Base-by-base conservation (phyloP, 2,888 invertebrate species). In the Atherix ibis region DNA sequence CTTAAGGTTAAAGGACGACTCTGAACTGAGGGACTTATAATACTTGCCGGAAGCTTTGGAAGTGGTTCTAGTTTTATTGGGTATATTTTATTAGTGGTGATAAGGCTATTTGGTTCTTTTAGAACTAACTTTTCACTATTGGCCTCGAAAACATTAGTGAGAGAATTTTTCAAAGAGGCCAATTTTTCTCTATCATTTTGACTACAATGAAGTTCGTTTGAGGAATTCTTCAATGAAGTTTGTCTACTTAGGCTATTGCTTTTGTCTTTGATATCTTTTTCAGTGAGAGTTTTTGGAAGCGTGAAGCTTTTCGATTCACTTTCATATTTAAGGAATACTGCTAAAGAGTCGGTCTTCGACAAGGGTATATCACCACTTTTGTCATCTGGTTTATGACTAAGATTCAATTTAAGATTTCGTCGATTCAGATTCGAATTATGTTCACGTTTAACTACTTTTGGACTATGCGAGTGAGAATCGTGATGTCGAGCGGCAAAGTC, bases 231-330 rank as follows among this genome's bases (percentile, higher is more conserved):
- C 15, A 22, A 25, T 5, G 58, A 57, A 25, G 59, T 56, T 41
- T 60, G 60, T 40, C 59, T 62, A 37, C 57, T 62, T 12, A 62
- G 43, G 17, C 46, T 56, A 40, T 53, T 53, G 41, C 55, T 59
- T 42, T 62, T 58, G 22, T 62, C 62, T 40, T 62, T 62, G 1
- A 58, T 46, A 34, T 62, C 61, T 42, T 61, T 55, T 13, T 43
- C 44, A 1, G 41, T 39, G n/a, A 45, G 17, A 10, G 33, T 19
- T 16, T n/a, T 19, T 14, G 35, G 27, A 5, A 28, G 32, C 6
- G 26, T 32, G 17, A 24, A 12, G 3, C 18, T 27, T 28, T 35
- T 39, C 5, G 39, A 15, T 36, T 61, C 61, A 33, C 55, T 54
- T 44, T 61, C 61, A 33, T 58, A 58, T 36, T 61, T 60, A 0